Percentiles rank a stretch among this genome's conserved stretches.
phyloP scores from a whole-genome alignment of 2,797 vertebrate genomes.

The Sparidentex hasta region DNA sequence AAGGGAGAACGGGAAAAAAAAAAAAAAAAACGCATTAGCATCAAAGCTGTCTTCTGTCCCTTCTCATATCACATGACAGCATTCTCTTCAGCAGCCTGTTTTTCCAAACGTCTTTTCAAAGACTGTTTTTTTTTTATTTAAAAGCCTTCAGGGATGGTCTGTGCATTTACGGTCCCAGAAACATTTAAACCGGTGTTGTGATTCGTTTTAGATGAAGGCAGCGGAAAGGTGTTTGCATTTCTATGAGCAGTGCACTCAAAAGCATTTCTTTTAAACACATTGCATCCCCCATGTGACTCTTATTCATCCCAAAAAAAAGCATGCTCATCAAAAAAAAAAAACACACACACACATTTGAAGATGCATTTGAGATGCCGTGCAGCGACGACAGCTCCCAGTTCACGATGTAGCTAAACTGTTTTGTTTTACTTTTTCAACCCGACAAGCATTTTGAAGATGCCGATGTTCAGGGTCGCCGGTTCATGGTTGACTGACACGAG shows the following conservation, averaged over 20 bases:
- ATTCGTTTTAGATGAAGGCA: conserved; percentile 25
- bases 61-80: conserved; percentile 19
- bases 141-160: conserved; percentile 24
- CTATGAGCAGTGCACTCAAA: conserved; percentile 16
- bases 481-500: conserved; percentile 28
- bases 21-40: not conserved
- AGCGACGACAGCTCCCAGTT: conserved; percentile 3
- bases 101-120: conserved; percentile 49
- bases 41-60: conserved; percentile 46
- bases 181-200: conserved; percentile 23
- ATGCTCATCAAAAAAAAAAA: conserved; percentile 19
- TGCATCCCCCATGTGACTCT: conserved; percentile 7
- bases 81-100: conserved; percentile 20
- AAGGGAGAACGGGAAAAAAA: conserved; percentile 16
- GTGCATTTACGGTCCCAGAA: conserved; percentile 27
- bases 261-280: conserved; percentile 12
- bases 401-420: not conserved
- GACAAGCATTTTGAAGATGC: conserved; percentile 35
- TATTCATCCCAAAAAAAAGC: conserved; percentile 31
- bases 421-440: not conserved
- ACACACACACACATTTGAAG: not conserved
- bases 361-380: conserved; percentile 13
- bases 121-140: not conserved
- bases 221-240: conserved; percentile 1
- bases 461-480: conserved; percentile 19